Conservation (phyloP, 1,140 invertebrate species). For the Venturia canescens region DNA sequence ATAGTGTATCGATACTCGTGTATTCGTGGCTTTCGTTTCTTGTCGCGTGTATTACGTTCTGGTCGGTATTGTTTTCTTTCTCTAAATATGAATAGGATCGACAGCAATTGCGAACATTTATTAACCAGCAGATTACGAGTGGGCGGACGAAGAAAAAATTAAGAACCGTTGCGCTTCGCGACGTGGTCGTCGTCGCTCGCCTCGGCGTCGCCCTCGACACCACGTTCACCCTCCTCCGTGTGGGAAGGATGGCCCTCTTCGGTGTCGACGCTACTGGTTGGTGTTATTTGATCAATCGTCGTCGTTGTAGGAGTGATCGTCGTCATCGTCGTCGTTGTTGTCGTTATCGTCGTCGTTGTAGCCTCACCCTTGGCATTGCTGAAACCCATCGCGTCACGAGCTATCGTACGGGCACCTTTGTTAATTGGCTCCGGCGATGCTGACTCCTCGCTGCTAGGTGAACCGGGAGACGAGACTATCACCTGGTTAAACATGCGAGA, state of each 20-base stretch:
- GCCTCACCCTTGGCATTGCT: constrained; percentile 63
- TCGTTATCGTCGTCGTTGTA: constrained; percentile 64
- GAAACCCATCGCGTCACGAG: constrained; percentile 62
- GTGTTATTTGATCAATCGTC: constrained; percentile 77
- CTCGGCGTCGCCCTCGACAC: constrained; percentile 79
- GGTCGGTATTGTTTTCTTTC: constrained; percentile 10
- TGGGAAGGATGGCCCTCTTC: constrained; percentile 78
- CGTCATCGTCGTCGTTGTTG: constrained; percentile 61
- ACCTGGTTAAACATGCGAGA: constrained; percentile 73
- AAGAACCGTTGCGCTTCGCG: constrained; percentile 56
- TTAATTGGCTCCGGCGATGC: constrained; percentile 84
- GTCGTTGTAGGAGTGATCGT: constrained; percentile 62
- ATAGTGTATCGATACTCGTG: constrained; percentile 37
- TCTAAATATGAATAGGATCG: constrained; percentile 15
- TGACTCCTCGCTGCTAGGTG: constrained; percentile 83
- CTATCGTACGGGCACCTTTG: constrained; percentile 70
- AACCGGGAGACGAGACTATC: constrained; percentile 86
- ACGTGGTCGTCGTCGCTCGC: constrained; percentile 78
- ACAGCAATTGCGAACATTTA: constrained; percentile 36
- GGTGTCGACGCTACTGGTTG: constrained; percentile 80
- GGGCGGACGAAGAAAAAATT: constrained; percentile 10
- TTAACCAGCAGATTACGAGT: constrained; percentile 29
- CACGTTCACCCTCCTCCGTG: constrained; percentile 77
- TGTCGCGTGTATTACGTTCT: not conserved
- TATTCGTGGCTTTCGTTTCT: constrained; percentile 31